These are phyloP conservation scores for Alexandromys fortis DNA, from an alignment of 2,113 vertebrate genomes.

Conservation along the genomic window DNA sequence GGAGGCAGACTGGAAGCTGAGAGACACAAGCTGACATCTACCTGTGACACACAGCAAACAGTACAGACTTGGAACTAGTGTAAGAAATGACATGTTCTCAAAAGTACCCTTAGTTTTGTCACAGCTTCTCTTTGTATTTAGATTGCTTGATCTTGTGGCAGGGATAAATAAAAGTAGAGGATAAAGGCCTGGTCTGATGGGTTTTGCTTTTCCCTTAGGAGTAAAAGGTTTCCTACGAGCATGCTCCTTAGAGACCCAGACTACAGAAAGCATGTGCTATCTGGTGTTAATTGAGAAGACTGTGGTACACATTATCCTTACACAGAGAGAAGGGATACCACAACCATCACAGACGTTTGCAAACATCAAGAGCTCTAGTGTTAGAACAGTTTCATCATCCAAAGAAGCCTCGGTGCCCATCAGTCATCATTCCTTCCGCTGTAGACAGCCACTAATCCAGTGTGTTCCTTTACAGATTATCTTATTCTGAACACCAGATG, in stretches of 20 bases:
- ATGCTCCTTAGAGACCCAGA: neutral
- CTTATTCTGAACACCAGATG: neutral
- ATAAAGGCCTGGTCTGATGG: neutral
- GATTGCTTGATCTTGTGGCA: neutral
- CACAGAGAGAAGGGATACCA: neutral
- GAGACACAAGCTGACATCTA: neutral
- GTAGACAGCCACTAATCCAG: neutral
- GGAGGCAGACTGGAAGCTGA: slow-evolving; percentile 1
- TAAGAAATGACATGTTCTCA: neutral
- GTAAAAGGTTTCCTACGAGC: neutral
- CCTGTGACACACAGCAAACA: neutral
- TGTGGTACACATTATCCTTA: neutral
- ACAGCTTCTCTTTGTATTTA: neutral
- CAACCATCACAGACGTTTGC: neutral
- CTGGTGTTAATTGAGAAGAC: neutral
- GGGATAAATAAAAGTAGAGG: neutral
- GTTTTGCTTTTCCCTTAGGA: neutral
- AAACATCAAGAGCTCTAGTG: neutral
- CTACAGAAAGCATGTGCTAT: neutral
- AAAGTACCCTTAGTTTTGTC: neutral
- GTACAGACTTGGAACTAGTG: neutral
- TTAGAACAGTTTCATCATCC: neutral
- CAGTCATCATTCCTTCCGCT: neutral
- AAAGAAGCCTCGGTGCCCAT: neutral
- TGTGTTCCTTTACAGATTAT: neutral